Base-by-base conservation (phyloP, 2,113 vertebrate species). In the Origma solitaria region DNA sequence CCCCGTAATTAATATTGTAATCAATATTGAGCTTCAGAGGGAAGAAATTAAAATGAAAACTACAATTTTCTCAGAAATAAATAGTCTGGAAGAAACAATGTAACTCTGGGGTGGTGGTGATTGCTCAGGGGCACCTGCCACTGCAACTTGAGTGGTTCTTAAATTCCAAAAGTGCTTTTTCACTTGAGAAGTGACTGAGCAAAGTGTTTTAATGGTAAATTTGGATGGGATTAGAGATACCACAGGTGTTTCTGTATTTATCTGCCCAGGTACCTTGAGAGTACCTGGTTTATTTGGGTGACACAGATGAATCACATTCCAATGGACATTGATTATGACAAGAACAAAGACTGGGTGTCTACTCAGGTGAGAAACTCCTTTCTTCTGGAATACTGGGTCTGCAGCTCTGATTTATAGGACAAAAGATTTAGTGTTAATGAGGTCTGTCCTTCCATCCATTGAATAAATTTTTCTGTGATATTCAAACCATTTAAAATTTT, bases 281-380 rank as follows among this genome's bases (percentile, higher is more conserved):
- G 92, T 23, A 96, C 86, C 54, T 98, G 98, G 98, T 98, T 98
- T 92, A 93, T 97, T 81, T 98, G 98, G 98, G 97, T 98, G 40
- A 38, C 97, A 0, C 98, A 98, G 93, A 98, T 98, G 98, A 98
- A 97, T 35, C 98, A 98, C 75, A 77, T 93, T 30, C 94, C 97
- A 28, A 95, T 97, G 97, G 54, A 98, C 56, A 98, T 98, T 13
- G 98, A 98, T 57, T 96, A 97, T 1, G 98, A 98, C 68, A 94
- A 45, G 64, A 98, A 98, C 25, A 8, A 82, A 61, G 98, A 98
- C 92, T 98, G 98, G 98, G 81, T 98, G 13, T 98, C 98, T 47
- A 98, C 97, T 37, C 98, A 98, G 98, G 98, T 98, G 61, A 97
- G 96, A 64, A 65, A 16, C 15, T 85, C 37, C 72, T 53, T 56